Percentiles rank a stretch among this genome's conserved stretches.
Evolutionary conservation across 2,888 invertebrate species (phyloP).

Genomic region (Eupithecia subfuscata): DNA sequence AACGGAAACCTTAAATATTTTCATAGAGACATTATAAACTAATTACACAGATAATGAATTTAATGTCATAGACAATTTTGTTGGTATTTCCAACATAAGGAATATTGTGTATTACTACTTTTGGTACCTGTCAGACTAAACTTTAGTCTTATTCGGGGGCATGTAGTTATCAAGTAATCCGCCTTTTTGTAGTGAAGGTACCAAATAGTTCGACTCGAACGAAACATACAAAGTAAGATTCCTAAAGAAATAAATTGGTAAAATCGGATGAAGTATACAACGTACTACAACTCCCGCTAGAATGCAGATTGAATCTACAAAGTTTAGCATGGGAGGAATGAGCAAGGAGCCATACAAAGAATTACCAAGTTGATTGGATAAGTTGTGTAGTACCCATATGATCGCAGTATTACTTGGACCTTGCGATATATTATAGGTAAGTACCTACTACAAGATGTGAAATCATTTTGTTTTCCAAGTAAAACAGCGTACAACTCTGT

Average conservation of each 20-base stretch:
- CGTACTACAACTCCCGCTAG: neutral
- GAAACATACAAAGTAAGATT: neutral
- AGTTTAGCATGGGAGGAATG: neutral
- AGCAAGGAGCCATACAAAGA: neutral
- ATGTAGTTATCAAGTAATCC: neutral
- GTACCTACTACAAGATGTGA: neutral
- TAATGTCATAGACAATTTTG: too few species aligned
- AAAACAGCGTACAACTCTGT: conserved; percentile 14
- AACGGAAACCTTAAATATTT: too few species aligned
- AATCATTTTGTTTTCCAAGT: conserved; percentile 21
- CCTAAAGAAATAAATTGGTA: neutral
- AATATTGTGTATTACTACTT: too few species aligned
- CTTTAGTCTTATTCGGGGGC: neutral
- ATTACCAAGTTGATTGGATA: neutral
- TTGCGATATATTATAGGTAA: too few species aligned
- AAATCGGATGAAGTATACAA: neutral
- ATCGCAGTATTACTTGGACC: neutral
- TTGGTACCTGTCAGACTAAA: neutral
- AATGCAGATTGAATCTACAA: neutral
- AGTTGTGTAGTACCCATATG: neutral
- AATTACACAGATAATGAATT: too few species aligned
- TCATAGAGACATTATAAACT: too few species aligned
- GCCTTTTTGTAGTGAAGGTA: neutral
- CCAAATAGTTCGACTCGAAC: neutral
- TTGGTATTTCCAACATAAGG: too few species aligned